Evolutionary conservation across 2,797 vertebrate species (phyloP), one percentile per base, ranked within the genome.

Genomic region (Gallinago solitaria): DNA sequence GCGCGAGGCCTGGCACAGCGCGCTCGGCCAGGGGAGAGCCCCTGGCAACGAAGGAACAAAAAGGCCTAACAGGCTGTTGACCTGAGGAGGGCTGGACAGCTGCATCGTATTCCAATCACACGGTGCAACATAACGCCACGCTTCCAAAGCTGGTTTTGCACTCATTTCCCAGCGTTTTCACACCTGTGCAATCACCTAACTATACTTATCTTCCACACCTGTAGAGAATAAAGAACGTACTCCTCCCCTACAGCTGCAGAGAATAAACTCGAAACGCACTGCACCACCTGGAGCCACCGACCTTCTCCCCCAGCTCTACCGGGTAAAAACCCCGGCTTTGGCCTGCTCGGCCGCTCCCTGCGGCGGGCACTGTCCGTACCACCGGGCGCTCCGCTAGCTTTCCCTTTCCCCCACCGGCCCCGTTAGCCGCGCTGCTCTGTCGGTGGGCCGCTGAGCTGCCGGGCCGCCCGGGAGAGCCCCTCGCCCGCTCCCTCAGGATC

Each of bases 121-220:
- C 1, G 2, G 8, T 5, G 28, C 39, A 3, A 6, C 1, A 9
- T 1, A 19, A 18, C 1, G 9, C 30, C 54, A 11, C 15, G 1
- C 50, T 19, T 19, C 50, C 51, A 17, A 10, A 39, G 9, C 1
- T 11, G n/a, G 6, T 16, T 83, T 13, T 16, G 37, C 23, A 1
- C 10, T n/a, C 47, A 3, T 4, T 33, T 23, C n/a, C 33, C 39
- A 27, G 24, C 39, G 9, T 35, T 35, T 15, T 30, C 39, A 8
- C 56, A 16, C 19, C 68, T 11, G 33, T 7, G 1, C 6, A 11
- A 24, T 17, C 51, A 9, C 27, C 16, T 2, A 27, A 7, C 32
- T 17, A 5, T 1, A 3, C 25, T 21, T 8, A 9, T 4, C 60
- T 9, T 5, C 11, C 54, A 16, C 25, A 10, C 47, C 47, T 48